Base-by-base conservation (phyloP, 2,113 vertebrate genomes). In the Scartelaos histophorus region DNA sequence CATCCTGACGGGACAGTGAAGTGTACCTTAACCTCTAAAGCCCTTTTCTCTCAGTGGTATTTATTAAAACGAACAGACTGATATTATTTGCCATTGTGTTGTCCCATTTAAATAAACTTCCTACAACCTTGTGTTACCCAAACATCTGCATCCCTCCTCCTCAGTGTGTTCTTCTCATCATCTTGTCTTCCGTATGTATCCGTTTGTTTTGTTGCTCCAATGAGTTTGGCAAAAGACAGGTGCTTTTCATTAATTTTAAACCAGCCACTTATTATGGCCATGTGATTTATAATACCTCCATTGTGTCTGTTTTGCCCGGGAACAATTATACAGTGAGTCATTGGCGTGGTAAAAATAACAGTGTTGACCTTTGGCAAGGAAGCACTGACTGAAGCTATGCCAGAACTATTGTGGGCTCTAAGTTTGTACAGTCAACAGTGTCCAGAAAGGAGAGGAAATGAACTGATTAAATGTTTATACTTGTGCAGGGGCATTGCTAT, bases 331-430 rank as follows among this genome's bases (percentile, higher is more conserved):
- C 35, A 17, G 11, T 73, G 75, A 80, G 54, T 83, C 80, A 83
- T 24, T 54, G 0, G 43, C 43, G 76, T 71, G 56, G 76, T 56
- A 72, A 67, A 74, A 71, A 75, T 74, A 86, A 78, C 73, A 82
- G 67, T 13, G 54, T 61, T 79, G 82, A 79, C 82, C 87, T 83
- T 82, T 75, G 78, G 79, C 70, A 66, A 81, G 73, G 78, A 77
- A 74, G 73, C 9, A 0, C 34, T 29, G 69, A 82, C 64, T 86
- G 71, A 88, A 79, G 66, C 35, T 22, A 34, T 56, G 80, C 78
- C 87, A 83, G 69, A 7, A 29, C 34, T 11, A 79, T 69, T 86
- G 80, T 81, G 67, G 54, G 56, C 65, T 61, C 34, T 70, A 45
- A 7, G 29, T 29, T 29, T 29, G 29, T 29, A 24, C 51, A 19